Percentiles rank a stretch among this genome's conserved stretches.
These are phyloP conservation scores for Zosterops borbonicus DNA, from an alignment of 2,113 vertebrate genomes.

Conservation along the genomic window DNA sequence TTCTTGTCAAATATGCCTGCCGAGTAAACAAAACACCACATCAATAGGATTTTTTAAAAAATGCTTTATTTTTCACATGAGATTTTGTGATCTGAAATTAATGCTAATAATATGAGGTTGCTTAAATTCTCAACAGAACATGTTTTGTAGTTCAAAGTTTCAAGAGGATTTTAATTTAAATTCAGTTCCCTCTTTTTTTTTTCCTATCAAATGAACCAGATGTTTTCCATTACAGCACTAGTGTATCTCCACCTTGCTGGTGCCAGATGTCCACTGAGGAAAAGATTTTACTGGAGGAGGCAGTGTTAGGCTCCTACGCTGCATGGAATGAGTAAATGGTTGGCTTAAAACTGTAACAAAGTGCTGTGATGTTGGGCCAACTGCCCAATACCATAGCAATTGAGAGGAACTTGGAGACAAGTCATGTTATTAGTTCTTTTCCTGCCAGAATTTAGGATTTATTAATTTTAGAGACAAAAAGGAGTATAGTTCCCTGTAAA, in stretches of 20 bases:
- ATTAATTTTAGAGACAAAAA: background rate
- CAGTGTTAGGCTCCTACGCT: background rate
- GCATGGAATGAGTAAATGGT: background rate
- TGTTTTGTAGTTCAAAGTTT: background rate
- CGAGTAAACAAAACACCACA: background rate
- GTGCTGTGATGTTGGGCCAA: background rate
- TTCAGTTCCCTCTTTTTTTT: background rate
- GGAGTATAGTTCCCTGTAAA: background rate
- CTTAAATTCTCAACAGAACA: background rate
- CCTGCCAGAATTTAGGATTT: background rate
- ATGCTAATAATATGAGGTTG: background rate
- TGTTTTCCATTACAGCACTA: background rate
- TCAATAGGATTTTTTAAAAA: background rate
- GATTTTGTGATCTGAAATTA: background rate
- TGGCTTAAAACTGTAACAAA: background rate
- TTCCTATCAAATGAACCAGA: background rate
- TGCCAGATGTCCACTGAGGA: background rate
- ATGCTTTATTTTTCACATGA: background rate
- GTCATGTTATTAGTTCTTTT: background rate
- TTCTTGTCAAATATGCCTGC: background rate
- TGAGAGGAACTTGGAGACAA: background rate
- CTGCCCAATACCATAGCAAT: background rate
- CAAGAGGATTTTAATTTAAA: background rate
- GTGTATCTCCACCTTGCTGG: background rate
- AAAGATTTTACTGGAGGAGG: background rate